phyloP scores from a whole-genome alignment of 2,113 vertebrate genomes.

The Xerus inauris region DNA sequence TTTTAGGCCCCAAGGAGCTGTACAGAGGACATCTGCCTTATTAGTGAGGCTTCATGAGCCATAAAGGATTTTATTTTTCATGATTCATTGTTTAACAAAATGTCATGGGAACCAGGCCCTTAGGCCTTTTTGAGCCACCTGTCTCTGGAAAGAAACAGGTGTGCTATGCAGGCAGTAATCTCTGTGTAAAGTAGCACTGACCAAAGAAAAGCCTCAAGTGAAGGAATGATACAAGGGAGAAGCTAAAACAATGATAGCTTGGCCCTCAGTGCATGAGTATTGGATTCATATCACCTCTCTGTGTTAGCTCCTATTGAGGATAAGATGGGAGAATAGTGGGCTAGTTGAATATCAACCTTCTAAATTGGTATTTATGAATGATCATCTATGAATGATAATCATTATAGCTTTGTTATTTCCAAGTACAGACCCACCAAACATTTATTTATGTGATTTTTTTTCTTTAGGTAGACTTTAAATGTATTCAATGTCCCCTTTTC shows the following conservation, averaged over 20 bases:
- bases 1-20: constrained; percentile 77
- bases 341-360: not conserved
- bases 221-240: not conserved
- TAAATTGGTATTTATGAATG: not conserved
- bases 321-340: not conserved
- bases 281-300: not conserved
- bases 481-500: rapidly evolving
- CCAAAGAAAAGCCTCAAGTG: constrained; percentile 35
- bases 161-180: not conserved
- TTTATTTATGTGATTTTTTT: not conserved
- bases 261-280: not conserved
- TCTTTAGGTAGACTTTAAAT: not conserved
- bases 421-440: not conserved
- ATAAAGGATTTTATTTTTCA: constrained; percentile 67
- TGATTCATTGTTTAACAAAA: constrained; percentile 75
- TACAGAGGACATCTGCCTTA: constrained; percentile 79
- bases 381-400: not conserved
- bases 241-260: not conserved
- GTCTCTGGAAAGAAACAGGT: constrained; percentile 47
- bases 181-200: constrained; percentile 45
- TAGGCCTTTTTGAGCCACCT: constrained; percentile 66
- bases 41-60: constrained; percentile 75
- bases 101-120: not conserved
- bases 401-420: not conserved
- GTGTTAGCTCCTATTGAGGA: not conserved